Base-by-base conservation (phyloP, 1,140 invertebrate species). In the Halesus radiatus region DNA sequence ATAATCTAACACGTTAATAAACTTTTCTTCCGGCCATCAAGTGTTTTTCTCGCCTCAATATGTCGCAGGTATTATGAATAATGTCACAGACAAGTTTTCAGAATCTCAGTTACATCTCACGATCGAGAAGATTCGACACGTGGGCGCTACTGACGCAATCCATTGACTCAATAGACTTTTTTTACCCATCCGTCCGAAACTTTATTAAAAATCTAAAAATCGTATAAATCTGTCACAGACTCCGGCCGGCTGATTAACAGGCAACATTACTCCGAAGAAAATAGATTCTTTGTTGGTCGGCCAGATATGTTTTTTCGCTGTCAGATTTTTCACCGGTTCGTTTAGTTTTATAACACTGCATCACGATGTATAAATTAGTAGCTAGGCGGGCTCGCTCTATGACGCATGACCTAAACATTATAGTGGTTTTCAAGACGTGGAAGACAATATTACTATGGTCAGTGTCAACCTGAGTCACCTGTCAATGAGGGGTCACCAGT, bases 281-380 rank as follows among this genome's bases (percentile, higher is more conserved):
- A 72, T 72, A 72, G 68, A 52, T 72, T 72, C 68, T 72, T 72
- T 72, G 68, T 72, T 72, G 68, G 45, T 10, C 50, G 68, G 68
- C 68, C 68, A 72, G 68, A 72, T 52, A 23, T 16, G 18, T 72
- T 53, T 66, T 60, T 60, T 23, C 22, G 23, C 58, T 45, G 58
- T 60, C 58, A 45, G 32, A 68, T 68, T 68, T 68, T 72, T 53
- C 68, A 5, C 68, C 45, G 45, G 68, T 22, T 50, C 68, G 68
- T 72, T 72, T 22, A 50, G 68, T 72, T 53, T 72, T 72, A 52
- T 52, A 72, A 72, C 68, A 72, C 68, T 72, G 68, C 68, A 72
- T 52, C 45, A 72, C 23, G 18, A 23, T 15, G 15, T 3, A n/a
- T 15, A n/a, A 66, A 15, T 29, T 66, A 13, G 37, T 45, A 45